These are phyloP conservation scores for Phyllostomus hastatus DNA, from an alignment of 2,113 vertebrate genomes.

Conservation along the genomic window DNA sequence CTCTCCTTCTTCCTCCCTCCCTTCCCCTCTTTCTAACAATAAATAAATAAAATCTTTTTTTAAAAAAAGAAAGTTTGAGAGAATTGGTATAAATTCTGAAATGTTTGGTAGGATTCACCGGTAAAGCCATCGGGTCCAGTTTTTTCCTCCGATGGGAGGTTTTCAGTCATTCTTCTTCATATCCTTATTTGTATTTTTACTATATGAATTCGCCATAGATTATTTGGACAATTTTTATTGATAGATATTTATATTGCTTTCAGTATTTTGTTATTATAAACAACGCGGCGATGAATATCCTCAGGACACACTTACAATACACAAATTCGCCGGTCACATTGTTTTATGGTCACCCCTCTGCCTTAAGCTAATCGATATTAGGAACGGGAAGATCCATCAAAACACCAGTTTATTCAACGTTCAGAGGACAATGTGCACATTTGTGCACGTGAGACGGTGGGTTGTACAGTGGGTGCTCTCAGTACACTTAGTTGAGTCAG, in stretches of 20 bases:
- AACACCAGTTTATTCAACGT: background rate
- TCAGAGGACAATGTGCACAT: background rate
- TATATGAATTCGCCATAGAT: background rate
- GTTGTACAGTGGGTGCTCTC: background rate
- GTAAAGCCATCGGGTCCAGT: background rate
- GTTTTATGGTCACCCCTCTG: background rate
- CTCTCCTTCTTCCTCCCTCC: no score
- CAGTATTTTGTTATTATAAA: background rate
- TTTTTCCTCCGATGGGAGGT: background rate
- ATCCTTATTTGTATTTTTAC: slow-evolving; percentile 24
- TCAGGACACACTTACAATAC: background rate
- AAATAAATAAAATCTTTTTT: no score
- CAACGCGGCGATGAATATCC: background rate
- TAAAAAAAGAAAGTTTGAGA: background rate
- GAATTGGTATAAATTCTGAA: background rate
- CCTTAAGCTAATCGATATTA: background rate
- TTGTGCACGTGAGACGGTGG: background rate
- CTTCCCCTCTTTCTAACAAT: no score
- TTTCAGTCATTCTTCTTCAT: background rate
- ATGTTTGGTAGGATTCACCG: background rate
- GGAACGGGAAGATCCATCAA: background rate
- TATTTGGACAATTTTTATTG: background rate
- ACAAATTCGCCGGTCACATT: background rate
- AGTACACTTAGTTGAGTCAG: background rate
- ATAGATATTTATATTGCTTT: background rate